phyloP scores from a whole-genome alignment of 2,888 invertebrate genomes.

The Nomada hirtipes region DNA sequence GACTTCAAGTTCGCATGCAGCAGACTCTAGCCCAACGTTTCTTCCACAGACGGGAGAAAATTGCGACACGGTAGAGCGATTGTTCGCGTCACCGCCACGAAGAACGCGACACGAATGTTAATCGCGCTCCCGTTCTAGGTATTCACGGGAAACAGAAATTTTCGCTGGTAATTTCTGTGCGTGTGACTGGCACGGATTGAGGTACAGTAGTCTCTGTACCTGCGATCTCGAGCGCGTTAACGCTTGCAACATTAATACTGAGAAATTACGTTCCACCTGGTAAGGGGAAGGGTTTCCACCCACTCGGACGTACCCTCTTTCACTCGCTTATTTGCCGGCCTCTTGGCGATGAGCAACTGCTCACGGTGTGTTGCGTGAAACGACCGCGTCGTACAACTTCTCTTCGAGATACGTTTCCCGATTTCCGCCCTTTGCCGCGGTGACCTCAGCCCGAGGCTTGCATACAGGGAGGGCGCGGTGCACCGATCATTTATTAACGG shows the following conservation, averaged over 20 bases:
- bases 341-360: constrained; percentile 7
- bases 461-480: constrained; percentile 37
- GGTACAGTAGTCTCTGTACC: background rate
- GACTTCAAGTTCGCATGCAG: no score
- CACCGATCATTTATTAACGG: constrained; percentile 68
- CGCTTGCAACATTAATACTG: constrained; percentile 69
- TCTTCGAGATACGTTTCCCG: constrained; percentile 33
- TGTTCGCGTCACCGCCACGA: constrained; percentile 16
- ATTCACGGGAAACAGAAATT: constrained; percentile 50
- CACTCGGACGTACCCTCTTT: constrained; percentile 31
- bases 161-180: constrained; percentile 35
- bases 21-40: background rate
- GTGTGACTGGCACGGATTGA: constrained; percentile 3
- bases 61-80: constrained; percentile 14
- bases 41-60: constrained; percentile 1
- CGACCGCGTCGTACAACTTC: constrained; percentile 1
- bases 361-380: background rate
- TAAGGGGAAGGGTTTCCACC: constrained; percentile 18
- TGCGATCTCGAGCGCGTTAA: constrained; percentile 41
- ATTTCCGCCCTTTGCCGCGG: constrained; percentile 50
- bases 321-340: constrained; percentile 20
- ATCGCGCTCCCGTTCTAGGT: constrained; percentile 38
- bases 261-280: constrained; percentile 63
- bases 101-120: constrained; percentile 43
- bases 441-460: constrained; percentile 53